phyloP scores from a whole-genome alignment of 2,888 invertebrate species.

The Caenorhabditis drosophilae region DNA sequence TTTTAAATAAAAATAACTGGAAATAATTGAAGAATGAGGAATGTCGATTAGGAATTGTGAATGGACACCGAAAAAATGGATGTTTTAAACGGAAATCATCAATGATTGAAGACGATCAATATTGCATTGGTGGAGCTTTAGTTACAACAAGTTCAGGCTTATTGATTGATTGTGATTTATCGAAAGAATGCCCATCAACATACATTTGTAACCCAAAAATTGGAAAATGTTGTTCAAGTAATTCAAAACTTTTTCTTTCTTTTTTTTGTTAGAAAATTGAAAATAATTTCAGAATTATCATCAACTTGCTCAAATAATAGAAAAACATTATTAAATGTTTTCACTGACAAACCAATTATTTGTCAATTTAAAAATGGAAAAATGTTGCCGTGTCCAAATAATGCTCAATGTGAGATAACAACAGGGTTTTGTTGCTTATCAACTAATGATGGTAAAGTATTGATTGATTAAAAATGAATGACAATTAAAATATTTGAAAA shows the following conservation, averaged over 20 bases:
- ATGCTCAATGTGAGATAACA: slow-evolving; percentile 53
- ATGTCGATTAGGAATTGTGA: slow-evolving; percentile 56
- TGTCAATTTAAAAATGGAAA: slow-evolving; percentile 52
- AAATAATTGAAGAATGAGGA: slow-evolving; percentile 47
- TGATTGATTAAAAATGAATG: not conserved
- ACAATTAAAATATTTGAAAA: no score
- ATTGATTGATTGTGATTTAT: slow-evolving; percentile 55
- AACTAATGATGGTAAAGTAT: slow-evolving; percentile 1
- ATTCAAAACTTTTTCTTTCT: no score
- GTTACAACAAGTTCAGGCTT: slow-evolving; percentile 45
- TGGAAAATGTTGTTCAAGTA: slow-evolving; percentile 65
- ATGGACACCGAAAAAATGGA: slow-evolving; percentile 49
- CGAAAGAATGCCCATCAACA: slow-evolving; percentile 50
- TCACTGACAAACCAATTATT: slow-evolving; percentile 56
- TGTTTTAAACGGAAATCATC: slow-evolving; percentile 45
- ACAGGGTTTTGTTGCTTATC: slow-evolving; percentile 65
- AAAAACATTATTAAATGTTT: slow-evolving; percentile 55
- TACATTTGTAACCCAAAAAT: slow-evolving; percentile 61
- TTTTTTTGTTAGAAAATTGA: no score
- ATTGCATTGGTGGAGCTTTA: slow-evolving; percentile 62
- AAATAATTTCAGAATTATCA: slow-evolving; percentile 50
- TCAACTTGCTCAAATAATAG: slow-evolving; percentile 61
- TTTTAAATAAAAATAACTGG: slow-evolving; percentile 3
- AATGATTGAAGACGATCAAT: slow-evolving; percentile 29
- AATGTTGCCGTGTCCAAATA: slow-evolving; percentile 49